These are phyloP conservation scores for Sparus aurata DNA, from an alignment of 2,797 vertebrate genomes.

Conservation along the genomic window DNA sequence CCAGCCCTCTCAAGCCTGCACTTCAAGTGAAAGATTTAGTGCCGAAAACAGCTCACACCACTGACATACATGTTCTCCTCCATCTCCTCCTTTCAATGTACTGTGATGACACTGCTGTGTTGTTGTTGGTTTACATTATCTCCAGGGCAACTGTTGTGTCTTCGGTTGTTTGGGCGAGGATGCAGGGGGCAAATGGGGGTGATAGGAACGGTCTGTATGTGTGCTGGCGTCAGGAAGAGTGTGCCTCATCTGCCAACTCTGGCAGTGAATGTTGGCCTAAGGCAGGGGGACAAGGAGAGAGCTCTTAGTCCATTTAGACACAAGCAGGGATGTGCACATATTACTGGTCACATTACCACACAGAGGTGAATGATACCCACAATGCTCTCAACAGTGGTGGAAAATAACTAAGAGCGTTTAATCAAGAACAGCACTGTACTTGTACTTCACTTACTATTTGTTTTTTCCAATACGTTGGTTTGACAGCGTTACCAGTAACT, in stretches of 20 bases:
- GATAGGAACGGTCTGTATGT: conserved; percentile 20
- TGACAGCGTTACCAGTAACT: too few species aligned
- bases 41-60: conserved; percentile 37
- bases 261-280: conserved; percentile 36
- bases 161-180: conserved; percentile 64
- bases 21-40: conserved; percentile 70
- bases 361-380: too few species aligned
- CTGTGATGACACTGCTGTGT: conserved; percentile 50
- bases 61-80: conserved; percentile 45
- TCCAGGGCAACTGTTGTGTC: conserved; percentile 78
- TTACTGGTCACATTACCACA: conserved; percentile 1
- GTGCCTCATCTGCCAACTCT: conserved; percentile 48
- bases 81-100: conserved; percentile 26
- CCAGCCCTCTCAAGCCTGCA: conserved; percentile 48
- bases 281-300: conserved; percentile 42
- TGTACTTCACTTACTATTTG: too few species aligned
- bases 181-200: conserved; percentile 50
- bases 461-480: too few species aligned
- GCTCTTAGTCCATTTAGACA: conserved; percentile 8
- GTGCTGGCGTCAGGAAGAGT: conserved; percentile 65
- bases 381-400: neutral
- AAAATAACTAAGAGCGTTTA: neutral
- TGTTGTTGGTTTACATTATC: conserved; percentile 75
- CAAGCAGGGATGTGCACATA: neutral
- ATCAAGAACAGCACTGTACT: too few species aligned